Evolutionary conservation across 2,797 vertebrate species (phyloP), one percentile per base, ranked within the genome.

Genomic region (Bradypodion ventrale): DNA sequence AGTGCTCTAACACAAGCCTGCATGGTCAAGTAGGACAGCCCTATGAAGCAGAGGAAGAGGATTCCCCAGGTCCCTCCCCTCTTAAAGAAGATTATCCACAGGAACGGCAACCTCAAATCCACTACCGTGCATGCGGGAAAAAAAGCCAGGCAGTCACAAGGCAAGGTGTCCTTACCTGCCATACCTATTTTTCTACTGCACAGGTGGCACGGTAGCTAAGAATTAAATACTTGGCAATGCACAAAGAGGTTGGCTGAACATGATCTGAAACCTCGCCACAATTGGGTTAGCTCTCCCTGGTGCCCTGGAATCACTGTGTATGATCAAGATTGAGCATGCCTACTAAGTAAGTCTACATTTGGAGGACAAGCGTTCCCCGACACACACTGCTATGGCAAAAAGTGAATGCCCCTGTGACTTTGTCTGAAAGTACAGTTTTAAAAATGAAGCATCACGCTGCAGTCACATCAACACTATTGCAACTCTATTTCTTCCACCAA

Each of bases 1-100:
- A 0, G 0, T 1, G 56, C 25, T 63, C 70, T 12, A 1, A 10
- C 1, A 16, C 16, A 75, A 7, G 32, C 0, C 0, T 7, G 60
- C 0, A 5, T 12, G 46, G 8, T 15, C 52, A 62, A 63, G 35
- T 3, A 8, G 16, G 42, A 7, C 75, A 0, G 0, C 69, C 13
- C 19, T 27, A 10, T 16, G 0, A 37, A 37, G 29, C 65, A 40
- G 74, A 52, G 49, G 66, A 46, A 72, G 37, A 37, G 27, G 12
- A 77, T 32, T 27, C 35, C 25, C 0, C 29, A 2, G 27, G 1
- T 25, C 0, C 23, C 5, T 27, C 65, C 42, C 25, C 40, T 23
- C 0, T 0, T 29, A 21, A 5, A 75, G 78, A 65, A 37, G 63
- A 8, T 0, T 40, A 2, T 16, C 21, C 19, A 2, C 8, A 49